Conservation (phyloP, 2,797 vertebrate genomes). For the Melanotaenia trifasciata region DNA sequence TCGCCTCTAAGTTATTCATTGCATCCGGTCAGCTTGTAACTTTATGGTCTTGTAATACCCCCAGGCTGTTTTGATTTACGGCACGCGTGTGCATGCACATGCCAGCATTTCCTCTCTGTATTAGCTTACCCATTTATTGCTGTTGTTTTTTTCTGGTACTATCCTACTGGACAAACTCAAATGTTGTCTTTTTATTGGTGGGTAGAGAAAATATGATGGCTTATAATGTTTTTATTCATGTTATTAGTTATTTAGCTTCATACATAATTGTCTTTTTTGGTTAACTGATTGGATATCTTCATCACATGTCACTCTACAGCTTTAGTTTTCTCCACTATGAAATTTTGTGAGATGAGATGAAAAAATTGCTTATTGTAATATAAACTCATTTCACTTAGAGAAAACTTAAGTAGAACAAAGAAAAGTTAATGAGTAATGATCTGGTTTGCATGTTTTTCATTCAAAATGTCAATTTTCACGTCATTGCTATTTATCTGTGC, state of each 20-base stretch:
- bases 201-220: not conserved
- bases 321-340: not conserved
- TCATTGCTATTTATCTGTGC: not conserved
- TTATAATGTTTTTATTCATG: not conserved
- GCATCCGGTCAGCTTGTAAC: slow-evolving; percentile 6
- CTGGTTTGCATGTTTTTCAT: not conserved
- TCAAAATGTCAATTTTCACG: not conserved
- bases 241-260: not conserved
- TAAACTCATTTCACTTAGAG: not conserved
- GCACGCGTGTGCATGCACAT: not conserved
- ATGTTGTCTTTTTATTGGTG: not conserved
- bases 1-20: slow-evolving; percentile 2
- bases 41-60: not conserved
- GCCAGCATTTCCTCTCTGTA: slow-evolving; percentile 1
- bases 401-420: not conserved
- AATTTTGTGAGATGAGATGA: not conserved
- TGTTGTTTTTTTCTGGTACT: not conserved
- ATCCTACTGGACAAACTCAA: not conserved
- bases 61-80: slow-evolving; percentile 13
- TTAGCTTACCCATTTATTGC: not conserved
- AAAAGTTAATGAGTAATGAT: not conserved
- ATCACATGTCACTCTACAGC: not conserved
- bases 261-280: not conserved
- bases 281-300: not conserved
- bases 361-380: not conserved